Percentiles rank a stretch among this genome's conserved stretches.
phyloP scores from a whole-genome alignment of 2,888 invertebrate species.

The Apodemia zela region DNA sequence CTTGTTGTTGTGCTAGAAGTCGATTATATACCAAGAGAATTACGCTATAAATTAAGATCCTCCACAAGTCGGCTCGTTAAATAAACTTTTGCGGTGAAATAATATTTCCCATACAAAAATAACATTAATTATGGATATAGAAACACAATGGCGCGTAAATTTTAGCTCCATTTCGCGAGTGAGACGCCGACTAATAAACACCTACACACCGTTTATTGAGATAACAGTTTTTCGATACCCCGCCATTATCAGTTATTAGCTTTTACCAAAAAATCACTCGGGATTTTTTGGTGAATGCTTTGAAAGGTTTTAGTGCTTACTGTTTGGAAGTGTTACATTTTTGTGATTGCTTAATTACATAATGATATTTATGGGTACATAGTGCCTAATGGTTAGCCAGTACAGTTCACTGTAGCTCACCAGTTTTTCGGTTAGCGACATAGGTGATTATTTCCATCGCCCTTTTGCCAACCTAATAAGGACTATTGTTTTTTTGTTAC shows the following conservation, averaged over 20 bases:
- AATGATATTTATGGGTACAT: no score
- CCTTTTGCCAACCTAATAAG: no score
- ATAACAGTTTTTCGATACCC: conserved; percentile 9
- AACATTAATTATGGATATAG: background rate
- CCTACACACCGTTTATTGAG: conserved; percentile 2
- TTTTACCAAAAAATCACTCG: background rate
- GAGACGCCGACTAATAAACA: background rate
- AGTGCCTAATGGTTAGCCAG: no score
- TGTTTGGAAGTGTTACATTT: background rate
- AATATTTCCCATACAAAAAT: background rate
- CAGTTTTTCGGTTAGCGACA: no score
- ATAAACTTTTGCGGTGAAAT: no score
- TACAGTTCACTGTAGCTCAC: no score
- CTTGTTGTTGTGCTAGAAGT: no score
- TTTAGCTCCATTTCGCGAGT: background rate
- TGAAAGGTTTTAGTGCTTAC: background rate
- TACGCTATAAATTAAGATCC: no score
- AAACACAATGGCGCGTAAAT: background rate
- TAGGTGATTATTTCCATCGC: no score
- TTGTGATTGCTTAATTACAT: background rate
- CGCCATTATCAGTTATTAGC: background rate
- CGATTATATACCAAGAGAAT: no score
- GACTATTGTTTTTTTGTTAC: no score
- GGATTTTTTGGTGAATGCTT: background rate
- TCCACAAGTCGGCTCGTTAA: no score